Base-by-base conservation (phyloP, 1,140 invertebrate genomes). In the Aphis craccivora region DNA sequence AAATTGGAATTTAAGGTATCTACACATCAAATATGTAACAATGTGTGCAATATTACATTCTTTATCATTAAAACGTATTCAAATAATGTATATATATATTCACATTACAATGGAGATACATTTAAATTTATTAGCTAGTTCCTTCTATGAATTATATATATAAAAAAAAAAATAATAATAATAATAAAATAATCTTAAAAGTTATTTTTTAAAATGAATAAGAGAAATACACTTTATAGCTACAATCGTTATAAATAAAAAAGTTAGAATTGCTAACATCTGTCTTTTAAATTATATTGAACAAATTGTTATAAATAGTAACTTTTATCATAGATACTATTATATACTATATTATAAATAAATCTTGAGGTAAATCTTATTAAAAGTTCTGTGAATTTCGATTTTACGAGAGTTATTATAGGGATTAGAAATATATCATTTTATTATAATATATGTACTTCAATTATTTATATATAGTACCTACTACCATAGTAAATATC, bases 211-310 rank as follows among this genome's bases (percentile, higher is more conserved):
- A 0, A 84, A 53, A 88, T 18, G 18, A 51, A 88, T 88, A 8
- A 4, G 4, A 67, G 60, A n/a, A 67, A 67, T 3, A n/a, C 11
- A 67, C 55, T 48, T 18, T 88, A 51, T 0, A n/a, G 40, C 48
- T 35, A 35, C n/a, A 18, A 30, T 48, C 30, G 30, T n/a, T n/a
- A 48, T 87, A 48, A 51, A 88, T 51, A 48, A 35, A 51, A 48
- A 88, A 45, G 86, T 88, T 35, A 48, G 14, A 88, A 88, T 7
- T 14, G 30, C n/a, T 35, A 45, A 48, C 18, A 48, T 51, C 18
- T 88, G 84, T 48, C 14, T 35, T 88, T 88, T 88, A 88, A 88
- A 48, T 51, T 30, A 48, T 51, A 48, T 88, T 22, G n/a, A 88
- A 88, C 43, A 88, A 48, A 48, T 88, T 30, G 14, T 18, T 51